Conservation (phyloP, 2,797 vertebrate species). For the Zenarchopterus dispar region DNA sequence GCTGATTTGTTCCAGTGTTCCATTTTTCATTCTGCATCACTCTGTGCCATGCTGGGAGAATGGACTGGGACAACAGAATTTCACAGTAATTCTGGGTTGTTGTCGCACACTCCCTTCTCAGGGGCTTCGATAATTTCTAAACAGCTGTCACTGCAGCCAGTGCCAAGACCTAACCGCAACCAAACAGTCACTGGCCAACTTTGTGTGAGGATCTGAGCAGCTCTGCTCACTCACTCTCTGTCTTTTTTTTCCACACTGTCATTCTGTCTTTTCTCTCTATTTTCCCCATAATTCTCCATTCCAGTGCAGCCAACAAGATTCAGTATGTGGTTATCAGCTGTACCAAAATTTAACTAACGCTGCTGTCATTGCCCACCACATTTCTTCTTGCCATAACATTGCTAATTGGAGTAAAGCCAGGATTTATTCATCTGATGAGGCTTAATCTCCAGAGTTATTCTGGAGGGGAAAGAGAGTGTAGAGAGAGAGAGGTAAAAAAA, state of each 20-base stretch:
- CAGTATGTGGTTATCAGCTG: conserved; percentile 52
- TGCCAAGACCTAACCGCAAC: conserved; percentile 75
- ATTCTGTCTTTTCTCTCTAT: conserved; percentile 48
- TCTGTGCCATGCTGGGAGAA: conserved; percentile 55
- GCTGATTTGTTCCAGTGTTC: conserved; percentile 53
- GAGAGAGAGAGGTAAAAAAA: neutral
- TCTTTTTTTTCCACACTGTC: conserved; percentile 24
- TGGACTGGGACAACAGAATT: conserved; percentile 64
- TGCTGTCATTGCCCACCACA: conserved; percentile 2
- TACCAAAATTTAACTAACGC: conserved; percentile 46
- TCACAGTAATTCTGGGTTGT: conserved; percentile 72
- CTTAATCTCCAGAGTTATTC: conserved; percentile 36
- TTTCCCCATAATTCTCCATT: conserved; percentile 52
- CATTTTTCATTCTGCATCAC: conserved; percentile 44
- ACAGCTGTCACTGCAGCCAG: conserved; percentile 73
- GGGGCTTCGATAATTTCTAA: conserved; percentile 79
- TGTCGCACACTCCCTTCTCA: conserved; percentile 63
- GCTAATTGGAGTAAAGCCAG: conserved; percentile 45
- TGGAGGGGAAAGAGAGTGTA: conserved; percentile 25
- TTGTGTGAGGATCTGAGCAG: conserved; percentile 68
- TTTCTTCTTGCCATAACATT: conserved; percentile 28
- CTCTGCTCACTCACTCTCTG: conserved; percentile 40
- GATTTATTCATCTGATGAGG: conserved; percentile 59
- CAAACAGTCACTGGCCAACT: conserved; percentile 72
- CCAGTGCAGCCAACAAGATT: conserved; percentile 56